phyloP scores from a whole-genome alignment of 1,140 invertebrate species.

The Bicyclus anynana region DNA sequence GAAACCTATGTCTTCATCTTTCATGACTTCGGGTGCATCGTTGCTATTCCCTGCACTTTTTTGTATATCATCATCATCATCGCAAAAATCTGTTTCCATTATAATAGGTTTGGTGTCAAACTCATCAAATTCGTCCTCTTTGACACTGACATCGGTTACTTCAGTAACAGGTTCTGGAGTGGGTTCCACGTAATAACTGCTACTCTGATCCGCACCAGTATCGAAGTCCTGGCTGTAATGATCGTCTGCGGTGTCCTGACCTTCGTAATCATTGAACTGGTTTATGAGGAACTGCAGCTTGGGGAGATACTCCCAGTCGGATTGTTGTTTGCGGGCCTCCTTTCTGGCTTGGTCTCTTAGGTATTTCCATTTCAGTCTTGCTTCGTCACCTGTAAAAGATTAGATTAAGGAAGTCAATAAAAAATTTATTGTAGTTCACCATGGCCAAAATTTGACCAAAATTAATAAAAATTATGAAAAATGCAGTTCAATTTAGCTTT shows the following conservation, averaged over 20 bases:
- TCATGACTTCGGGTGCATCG: conserved; percentile 35
- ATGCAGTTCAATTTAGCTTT: too few relatives aligned
- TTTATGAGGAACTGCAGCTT: conserved; percentile 65
- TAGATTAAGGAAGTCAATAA: too few relatives aligned
- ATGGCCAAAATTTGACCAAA: too few relatives aligned
- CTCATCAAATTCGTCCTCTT: conserved; percentile 68
- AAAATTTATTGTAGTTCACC: too few relatives aligned
- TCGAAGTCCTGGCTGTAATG: conserved; percentile 53
- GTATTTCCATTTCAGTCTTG: conserved; percentile 71
- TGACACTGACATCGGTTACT: conserved; percentile 35
- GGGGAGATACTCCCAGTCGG: conserved; percentile 61
- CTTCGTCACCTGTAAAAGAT: conserved; percentile 55
- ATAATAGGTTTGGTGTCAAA: conserved; percentile 72
- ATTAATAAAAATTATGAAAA: too few relatives aligned
- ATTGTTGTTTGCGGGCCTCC: conserved; percentile 58
- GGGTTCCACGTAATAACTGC: conserved; percentile 43
- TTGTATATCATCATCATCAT: conserved; percentile 61
- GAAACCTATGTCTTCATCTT: conserved; percentile 70
- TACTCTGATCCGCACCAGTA: conserved; percentile 36
- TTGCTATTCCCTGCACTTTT: conserved; percentile 28
- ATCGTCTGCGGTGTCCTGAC: conserved; percentile 44
- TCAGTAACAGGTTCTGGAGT: conserved; percentile 18
- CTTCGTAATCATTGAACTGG: conserved; percentile 67
- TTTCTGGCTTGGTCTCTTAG: conserved; percentile 68
- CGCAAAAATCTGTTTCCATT: conserved; percentile 67